Percentiles rank a stretch among this genome's conserved stretches.
Conservation (phyloP, 2,113 vertebrate genomes). For the Alethe diademata region DNA sequence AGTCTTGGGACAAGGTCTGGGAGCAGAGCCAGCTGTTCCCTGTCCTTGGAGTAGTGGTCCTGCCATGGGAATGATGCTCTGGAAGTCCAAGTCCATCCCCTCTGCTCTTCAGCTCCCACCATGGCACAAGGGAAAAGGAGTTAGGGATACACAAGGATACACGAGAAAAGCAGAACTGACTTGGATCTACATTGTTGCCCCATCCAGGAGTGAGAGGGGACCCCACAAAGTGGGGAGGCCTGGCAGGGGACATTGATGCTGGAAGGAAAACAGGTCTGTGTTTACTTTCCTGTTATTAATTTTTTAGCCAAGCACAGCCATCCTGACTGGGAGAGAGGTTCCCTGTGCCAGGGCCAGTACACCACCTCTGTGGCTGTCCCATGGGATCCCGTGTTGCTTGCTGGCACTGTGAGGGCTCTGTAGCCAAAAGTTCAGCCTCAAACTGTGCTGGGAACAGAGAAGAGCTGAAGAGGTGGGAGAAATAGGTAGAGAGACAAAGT, state of each 20-base stretch:
- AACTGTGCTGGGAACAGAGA: neutral
- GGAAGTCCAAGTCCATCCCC: neutral
- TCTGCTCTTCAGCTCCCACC: neutral
- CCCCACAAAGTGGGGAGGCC: rapidly evolving
- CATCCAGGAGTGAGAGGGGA: neutral
- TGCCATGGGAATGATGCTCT: neutral
- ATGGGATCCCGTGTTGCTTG: rapidly evolving
- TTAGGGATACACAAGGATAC: rapidly evolving
- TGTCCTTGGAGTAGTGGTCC: neutral
- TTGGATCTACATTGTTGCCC: neutral
- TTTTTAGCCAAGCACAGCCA: rapidly evolving
- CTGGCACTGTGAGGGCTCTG: neutral
- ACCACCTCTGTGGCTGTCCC: rapidly evolving
- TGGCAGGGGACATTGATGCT: neutral
- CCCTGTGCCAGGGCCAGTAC: neutral
- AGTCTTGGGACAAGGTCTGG: neutral
- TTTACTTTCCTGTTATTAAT: neutral
- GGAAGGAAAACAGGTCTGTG: rapidly evolving
- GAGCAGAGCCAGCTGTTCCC: neutral
- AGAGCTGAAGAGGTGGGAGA: neutral
- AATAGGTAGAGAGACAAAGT: neutral
- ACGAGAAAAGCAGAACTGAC: neutral
- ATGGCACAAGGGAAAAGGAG: neutral
- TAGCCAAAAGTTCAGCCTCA: neutral
- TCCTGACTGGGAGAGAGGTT: neutral